These are phyloP conservation scores for Erannis defoliaria DNA, from an alignment of 2,888 invertebrate species.

Conservation along the genomic window DNA sequence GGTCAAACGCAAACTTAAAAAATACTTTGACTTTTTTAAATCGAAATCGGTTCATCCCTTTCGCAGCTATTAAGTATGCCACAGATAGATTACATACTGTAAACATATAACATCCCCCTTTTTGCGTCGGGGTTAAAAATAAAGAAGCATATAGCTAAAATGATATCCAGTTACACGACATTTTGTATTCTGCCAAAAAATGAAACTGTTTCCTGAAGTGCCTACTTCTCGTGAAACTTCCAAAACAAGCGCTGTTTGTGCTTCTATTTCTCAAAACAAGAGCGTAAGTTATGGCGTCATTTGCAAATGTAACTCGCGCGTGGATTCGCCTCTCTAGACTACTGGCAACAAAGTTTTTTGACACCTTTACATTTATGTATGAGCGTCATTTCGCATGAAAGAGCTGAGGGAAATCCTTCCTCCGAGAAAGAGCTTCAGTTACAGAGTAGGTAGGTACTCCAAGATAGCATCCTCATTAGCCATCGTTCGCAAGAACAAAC, in stretches of 20 bases:
- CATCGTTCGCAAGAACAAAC: not conserved
- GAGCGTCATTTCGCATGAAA: conserved; percentile 17
- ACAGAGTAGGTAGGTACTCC: not conserved
- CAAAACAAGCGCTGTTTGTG: conserved; percentile 23
- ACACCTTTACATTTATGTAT: conserved; percentile 34
- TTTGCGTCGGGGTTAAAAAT: not conserved
- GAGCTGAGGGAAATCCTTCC: too few species aligned
- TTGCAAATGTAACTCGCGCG: conserved; percentile 37
- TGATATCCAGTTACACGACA: not conserved
- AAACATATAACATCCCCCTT: too few species aligned
- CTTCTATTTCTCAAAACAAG: conserved; percentile 28
- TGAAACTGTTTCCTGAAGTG: conserved; percentile 19
- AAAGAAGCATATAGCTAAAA: not conserved
- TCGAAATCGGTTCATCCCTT: too few species aligned
- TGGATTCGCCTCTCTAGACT: conserved; percentile 26
- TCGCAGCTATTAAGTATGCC: too few species aligned
- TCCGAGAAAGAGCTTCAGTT: conserved; percentile 17
- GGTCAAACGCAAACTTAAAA: too few species aligned
- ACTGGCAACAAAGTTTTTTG: conserved; percentile 37
- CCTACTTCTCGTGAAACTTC: conserved; percentile 29
- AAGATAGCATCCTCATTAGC: not conserved
- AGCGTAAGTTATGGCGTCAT: conserved; percentile 35
- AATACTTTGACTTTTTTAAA: too few species aligned
- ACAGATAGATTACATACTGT: too few species aligned
- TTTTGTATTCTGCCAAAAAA: conserved; percentile 16